A percentile compares a stretch with the other conserved stretches of the same genome.
These are phyloP conservation scores for Apamea anceps DNA, from an alignment of 2,888 invertebrate species.

Conservation along the genomic window DNA sequence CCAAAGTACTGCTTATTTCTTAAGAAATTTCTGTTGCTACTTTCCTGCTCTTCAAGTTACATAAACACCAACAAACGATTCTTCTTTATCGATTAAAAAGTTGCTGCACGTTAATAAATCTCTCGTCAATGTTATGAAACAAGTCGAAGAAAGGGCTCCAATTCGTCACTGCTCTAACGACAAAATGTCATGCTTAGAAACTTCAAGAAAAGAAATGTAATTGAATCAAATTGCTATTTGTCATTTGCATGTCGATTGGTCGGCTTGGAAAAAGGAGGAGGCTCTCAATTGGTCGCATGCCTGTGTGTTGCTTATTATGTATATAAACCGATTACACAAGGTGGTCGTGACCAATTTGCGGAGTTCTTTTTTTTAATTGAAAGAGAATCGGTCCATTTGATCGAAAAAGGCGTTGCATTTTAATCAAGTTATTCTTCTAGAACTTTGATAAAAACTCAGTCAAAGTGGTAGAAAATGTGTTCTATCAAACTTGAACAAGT, in stretches of 20 bases:
- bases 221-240: constrained; percentile 53
- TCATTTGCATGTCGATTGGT: constrained; percentile 53
- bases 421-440: constrained; percentile 16
- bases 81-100: constrained; percentile 32
- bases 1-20: background rate
- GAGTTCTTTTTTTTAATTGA: constrained; percentile 45
- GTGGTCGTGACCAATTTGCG: constrained; percentile 46
- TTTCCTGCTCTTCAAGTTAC: constrained; percentile 17
- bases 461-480: background rate
- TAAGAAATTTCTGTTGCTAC: background rate
- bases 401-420: constrained; percentile 35
- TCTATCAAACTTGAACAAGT: background rate
- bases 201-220: constrained; percentile 45
- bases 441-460: constrained; percentile 4
- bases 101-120: constrained; percentile 14
- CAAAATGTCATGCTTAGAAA: constrained; percentile 58
- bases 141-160: constrained; percentile 50
- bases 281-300: constrained; percentile 36
- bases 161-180: constrained; percentile 51
- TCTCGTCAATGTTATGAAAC: constrained; percentile 33
- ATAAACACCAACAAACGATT: constrained; percentile 23
- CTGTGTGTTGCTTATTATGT: constrained; percentile 40
- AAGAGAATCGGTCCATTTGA: constrained; percentile 33
- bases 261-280: constrained; percentile 21
- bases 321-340: constrained; percentile 41